Conservation (phyloP, 2,113 vertebrate genomes). For the Halichoerus grypus region DNA sequence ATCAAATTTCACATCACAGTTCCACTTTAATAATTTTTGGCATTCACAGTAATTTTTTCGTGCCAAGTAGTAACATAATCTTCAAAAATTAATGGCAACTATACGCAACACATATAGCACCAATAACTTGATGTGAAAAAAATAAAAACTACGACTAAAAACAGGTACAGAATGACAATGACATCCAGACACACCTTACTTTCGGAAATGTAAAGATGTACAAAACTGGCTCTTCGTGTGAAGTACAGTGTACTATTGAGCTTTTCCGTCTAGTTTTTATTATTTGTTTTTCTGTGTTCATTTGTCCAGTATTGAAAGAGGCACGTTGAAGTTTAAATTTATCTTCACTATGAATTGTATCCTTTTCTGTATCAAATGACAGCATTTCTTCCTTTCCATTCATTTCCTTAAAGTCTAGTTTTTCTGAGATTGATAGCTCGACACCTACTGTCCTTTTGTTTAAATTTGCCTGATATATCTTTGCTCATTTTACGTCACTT, state of each 20-base stretch:
- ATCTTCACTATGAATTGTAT: background rate
- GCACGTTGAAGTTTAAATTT: background rate
- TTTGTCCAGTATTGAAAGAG: background rate
- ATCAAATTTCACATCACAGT: background rate
- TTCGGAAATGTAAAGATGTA: background rate
- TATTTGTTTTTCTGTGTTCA: background rate
- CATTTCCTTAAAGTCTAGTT: background rate
- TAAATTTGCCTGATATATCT: background rate
- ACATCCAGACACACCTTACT: background rate
- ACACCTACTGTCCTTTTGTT: background rate
- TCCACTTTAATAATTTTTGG: background rate
- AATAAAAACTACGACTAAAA: background rate
- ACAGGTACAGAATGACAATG: background rate
- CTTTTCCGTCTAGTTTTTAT: background rate
- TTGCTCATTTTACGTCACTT: slow-evolving; percentile 6
- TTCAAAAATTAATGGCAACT: background rate
- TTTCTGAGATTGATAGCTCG: background rate
- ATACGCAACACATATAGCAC: background rate
- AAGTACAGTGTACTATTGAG: background rate
- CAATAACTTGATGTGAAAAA: background rate
- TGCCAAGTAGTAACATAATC: background rate
- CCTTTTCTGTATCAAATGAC: background rate
- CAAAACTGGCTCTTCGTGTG: background rate
- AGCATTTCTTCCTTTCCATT: background rate
- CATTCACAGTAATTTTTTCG: background rate